Evolutionary conservation across 2,888 invertebrate species (phyloP).

Genomic region (Piscicola geometra): DNA sequence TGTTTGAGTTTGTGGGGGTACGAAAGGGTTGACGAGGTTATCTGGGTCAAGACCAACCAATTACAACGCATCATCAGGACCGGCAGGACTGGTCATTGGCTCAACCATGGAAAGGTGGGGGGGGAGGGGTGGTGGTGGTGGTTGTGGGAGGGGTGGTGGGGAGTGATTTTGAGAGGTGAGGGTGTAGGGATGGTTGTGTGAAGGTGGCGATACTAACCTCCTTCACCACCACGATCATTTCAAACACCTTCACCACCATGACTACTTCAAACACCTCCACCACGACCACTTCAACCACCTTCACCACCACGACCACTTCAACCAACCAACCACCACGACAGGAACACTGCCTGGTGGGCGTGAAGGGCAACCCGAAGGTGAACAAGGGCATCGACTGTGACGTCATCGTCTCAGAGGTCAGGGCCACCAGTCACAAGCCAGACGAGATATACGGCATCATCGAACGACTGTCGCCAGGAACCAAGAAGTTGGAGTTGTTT

Average conservation of each 20-base stretch:
- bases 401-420: constrained; percentile 91
- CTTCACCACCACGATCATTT: neutral
- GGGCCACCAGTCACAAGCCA: constrained; percentile 95
- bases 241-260: neutral
- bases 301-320: too few species aligned
- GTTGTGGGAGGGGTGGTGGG: too few species aligned
- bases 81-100: constrained; percentile 94
- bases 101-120: constrained; percentile 97
- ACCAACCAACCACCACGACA: neutral
- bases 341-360: constrained; percentile 65
- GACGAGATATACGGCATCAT: constrained; percentile 98
- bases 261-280: constrained; percentile 46
- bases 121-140: neutral
- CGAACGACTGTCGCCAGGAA: constrained; percentile 89
- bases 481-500: constrained; percentile 91
- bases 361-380: constrained; percentile 87
- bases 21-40: constrained; percentile 89
- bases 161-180: too few species aligned
- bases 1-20: constrained; percentile 65
- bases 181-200: too few species aligned
- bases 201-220: neutral
- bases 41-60: constrained; percentile 99
- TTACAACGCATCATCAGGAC: constrained; percentile 92
- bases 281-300: too few species aligned
- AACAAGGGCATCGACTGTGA: constrained; percentile 90